These are phyloP conservation scores for Cremastinae sp. DNA, from an alignment of 2,888 invertebrate genomes.

Conservation along the genomic window DNA sequence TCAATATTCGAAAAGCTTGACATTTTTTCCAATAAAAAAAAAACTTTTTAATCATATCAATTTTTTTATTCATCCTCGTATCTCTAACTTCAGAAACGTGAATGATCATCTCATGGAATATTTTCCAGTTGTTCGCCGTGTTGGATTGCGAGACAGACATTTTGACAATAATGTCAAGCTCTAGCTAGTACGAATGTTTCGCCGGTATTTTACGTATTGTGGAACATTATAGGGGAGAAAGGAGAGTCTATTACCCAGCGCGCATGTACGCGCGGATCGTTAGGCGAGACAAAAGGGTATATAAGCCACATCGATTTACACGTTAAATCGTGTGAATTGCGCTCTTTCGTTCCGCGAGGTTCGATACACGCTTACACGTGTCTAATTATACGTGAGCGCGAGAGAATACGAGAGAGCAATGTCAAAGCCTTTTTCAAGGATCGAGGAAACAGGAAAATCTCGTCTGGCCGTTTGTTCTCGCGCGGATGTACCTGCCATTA, in stretches of 20 bases:
- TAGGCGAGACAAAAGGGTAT: neutral
- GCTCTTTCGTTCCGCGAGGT: constrained; percentile 9
- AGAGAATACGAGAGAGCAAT: neutral
- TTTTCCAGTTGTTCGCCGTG: constrained; percentile 16
- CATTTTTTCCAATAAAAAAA: no score
- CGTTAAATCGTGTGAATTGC: neutral
- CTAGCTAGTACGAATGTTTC: constrained; percentile 20
- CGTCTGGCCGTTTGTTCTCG: constrained; percentile 45
- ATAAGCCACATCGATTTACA: neutral
- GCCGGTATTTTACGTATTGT: constrained; percentile 2
- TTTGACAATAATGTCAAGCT: constrained; percentile 50
- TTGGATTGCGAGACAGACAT: constrained; percentile 29
- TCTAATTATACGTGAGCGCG: neutral
- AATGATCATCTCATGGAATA: neutral
- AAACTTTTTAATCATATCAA: no score
- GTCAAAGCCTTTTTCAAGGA: constrained; percentile 38
- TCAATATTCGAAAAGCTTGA: no score
- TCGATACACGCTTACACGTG: constrained; percentile 1
- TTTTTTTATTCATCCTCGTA: no score
- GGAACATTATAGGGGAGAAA: neutral
- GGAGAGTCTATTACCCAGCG: constrained; percentile 1
- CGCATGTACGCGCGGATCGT: neutral
- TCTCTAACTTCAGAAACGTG: no score
- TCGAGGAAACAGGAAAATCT: constrained; percentile 39
- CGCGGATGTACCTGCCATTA: constrained; percentile 63